phyloP scores from a whole-genome alignment of 1,140 invertebrate species.

The Scaptomyza hsui region DNA sequence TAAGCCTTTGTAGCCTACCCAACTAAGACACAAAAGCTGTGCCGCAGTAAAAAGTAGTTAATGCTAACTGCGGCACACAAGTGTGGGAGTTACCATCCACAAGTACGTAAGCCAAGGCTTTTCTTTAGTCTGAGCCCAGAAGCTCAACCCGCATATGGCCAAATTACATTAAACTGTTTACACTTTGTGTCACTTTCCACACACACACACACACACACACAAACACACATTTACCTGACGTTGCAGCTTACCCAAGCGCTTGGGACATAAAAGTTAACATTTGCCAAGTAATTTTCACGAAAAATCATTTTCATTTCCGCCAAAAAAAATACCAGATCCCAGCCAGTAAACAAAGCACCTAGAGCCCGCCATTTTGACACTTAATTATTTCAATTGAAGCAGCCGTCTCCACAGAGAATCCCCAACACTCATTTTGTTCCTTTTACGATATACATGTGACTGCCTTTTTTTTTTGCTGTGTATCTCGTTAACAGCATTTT shows the following conservation, averaged over 20 bases:
- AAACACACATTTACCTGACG: not conserved
- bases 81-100: slow-evolving; percentile 38
- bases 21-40: slow-evolving; percentile 3
- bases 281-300: slow-evolving; percentile 64
- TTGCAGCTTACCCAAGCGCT: slow-evolving; percentile 2
- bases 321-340: slow-evolving; percentile 7
- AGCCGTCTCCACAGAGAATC: slow-evolving; percentile 17
- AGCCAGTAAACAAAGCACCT: not conserved
- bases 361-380: slow-evolving; percentile 62
- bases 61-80: slow-evolving; percentile 28
- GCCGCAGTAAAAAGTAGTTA: slow-evolving; percentile 26
- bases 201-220: not conserved
- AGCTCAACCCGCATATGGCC: slow-evolving; percentile 22
- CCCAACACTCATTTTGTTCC: slow-evolving; percentile 29
- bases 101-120: slow-evolving; percentile 11
- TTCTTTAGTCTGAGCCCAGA: slow-evolving; percentile 2
- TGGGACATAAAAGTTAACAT: slow-evolving; percentile 41
- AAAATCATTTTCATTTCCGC: slow-evolving; percentile 64
- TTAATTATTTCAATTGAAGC: slow-evolving; percentile 77
- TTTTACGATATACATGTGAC: slow-evolving; percentile 19
- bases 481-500: slow-evolving; percentile 66
- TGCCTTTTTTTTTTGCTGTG: slow-evolving; percentile 41
- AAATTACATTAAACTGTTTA: slow-evolving; percentile 71
- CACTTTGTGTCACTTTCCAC: slow-evolving; percentile 50
- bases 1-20: slow-evolving; percentile 4